phyloP scores from a whole-genome alignment of 1,140 invertebrate genomes.

The Drosophila jambulina region DNA sequence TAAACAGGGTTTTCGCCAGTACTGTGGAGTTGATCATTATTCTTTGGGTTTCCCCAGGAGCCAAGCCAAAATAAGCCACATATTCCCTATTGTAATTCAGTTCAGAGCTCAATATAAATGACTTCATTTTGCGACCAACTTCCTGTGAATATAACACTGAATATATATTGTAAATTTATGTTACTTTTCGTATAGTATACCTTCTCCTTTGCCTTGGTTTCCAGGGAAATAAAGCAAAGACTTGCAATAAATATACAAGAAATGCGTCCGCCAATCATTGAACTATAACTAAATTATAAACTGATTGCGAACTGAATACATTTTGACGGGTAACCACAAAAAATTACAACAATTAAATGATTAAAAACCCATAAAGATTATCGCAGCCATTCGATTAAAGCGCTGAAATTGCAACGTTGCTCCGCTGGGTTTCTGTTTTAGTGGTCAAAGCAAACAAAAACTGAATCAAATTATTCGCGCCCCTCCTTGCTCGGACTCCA shows the following conservation, averaged over 20 bases:
- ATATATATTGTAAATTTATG: too few species aligned
- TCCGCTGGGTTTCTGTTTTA: conserved; percentile 7
- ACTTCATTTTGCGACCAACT: neutral
- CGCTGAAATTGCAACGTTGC: neutral
- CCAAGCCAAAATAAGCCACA: conserved; percentile 10
- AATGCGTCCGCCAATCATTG: conserved; percentile 10
- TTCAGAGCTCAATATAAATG: neutral
- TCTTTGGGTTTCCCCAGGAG: neutral
- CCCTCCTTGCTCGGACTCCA: neutral
- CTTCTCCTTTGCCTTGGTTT: conserved; percentile 3
- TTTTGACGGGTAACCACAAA: neutral
- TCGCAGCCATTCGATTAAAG: conserved; percentile 3
- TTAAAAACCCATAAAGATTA: conserved; percentile 46
- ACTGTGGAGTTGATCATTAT: conserved; percentile 15
- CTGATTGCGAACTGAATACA: neutral
- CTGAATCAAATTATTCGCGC: conserved; percentile 47
- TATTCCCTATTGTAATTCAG: neutral
- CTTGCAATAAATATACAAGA: neutral
- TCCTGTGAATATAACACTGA: neutral
- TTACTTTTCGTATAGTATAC: neutral
- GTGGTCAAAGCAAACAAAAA: conserved; percentile 21
- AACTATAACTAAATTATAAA: conserved; percentile 13
- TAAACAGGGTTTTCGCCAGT: neutral
- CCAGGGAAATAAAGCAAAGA: neutral
- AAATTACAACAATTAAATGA: conserved; percentile 8